phyloP scores from a whole-genome alignment of 2,113 vertebrate species.

The Cervus canadensis region DNA sequence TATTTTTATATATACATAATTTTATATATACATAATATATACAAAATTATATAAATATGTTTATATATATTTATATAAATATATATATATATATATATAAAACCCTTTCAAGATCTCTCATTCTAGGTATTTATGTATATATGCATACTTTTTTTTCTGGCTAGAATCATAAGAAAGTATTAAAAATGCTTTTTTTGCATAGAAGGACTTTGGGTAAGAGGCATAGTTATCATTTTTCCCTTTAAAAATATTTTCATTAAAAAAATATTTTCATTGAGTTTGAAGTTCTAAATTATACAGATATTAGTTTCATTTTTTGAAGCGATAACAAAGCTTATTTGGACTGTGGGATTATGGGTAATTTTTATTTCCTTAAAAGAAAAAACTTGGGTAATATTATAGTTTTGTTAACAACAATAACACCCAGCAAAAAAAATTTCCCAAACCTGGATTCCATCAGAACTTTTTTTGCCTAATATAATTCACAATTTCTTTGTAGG shows the following conservation, averaged over 20 bases:
- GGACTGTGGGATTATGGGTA: neutral
- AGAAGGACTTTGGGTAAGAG: neutral
- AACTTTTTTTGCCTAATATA: neutral
- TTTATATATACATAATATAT: too few species aligned
- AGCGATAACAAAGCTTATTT: neutral
- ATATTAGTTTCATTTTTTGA: neutral
- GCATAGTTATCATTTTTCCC: neutral
- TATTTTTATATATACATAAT: too few species aligned
- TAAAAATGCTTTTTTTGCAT: neutral
- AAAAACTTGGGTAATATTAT: neutral
- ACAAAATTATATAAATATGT: too few species aligned
- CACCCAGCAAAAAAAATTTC: neutral
- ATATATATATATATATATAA: neutral
- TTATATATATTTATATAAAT: neutral
- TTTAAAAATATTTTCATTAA: neutral
- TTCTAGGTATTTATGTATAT: neutral
- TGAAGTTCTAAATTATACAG: neutral
- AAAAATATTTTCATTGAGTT: neutral
- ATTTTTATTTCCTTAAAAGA: constrained; percentile 1
- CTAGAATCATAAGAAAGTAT: neutral
- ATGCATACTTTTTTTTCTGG: neutral
- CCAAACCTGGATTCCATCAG: neutral
- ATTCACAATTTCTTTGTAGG: neutral
- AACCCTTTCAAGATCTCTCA: neutral
- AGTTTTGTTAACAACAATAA: neutral